phyloP scores from a whole-genome alignment of 2,797 vertebrate species.

The Neoniphon sammara region DNA sequence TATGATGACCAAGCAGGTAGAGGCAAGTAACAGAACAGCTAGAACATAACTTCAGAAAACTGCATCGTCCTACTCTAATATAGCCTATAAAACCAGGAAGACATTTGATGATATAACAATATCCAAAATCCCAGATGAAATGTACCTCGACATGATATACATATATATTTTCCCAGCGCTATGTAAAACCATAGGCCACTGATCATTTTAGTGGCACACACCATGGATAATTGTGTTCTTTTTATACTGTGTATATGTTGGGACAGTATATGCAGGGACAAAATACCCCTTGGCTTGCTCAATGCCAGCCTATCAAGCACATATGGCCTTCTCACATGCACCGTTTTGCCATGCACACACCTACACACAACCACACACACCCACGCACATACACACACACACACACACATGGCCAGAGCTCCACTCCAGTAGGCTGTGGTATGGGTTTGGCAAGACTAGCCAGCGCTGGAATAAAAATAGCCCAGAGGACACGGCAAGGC shows the following conservation, averaged over 20 bases:
- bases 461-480: slow-evolving; percentile 80
- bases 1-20: too few species aligned
- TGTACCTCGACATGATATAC: too few species aligned
- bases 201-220: too few species aligned
- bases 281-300: neutral
- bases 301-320: neutral
- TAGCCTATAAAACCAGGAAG: too few species aligned
- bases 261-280: neutral
- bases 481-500: slow-evolving; percentile 73
- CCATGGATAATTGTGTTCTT: too few species aligned
- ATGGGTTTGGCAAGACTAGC: slow-evolving; percentile 68
- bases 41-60: too few species aligned
- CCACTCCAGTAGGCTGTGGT: slow-evolving; percentile 63
- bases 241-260: neutral
- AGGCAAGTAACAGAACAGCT: too few species aligned
- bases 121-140: too few species aligned
- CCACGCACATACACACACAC: slow-evolving; percentile 13
- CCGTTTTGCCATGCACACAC: slow-evolving; percentile 29
- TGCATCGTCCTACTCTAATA: too few species aligned
- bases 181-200: too few species aligned
- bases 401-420: slow-evolving; percentile 49
- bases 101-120: too few species aligned
- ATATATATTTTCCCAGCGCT: too few species aligned
- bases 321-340: neutral
- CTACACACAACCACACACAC: slow-evolving; percentile 11